phyloP scores from a whole-genome alignment of 2,113 vertebrate genomes.

The Hylia prasina region DNA sequence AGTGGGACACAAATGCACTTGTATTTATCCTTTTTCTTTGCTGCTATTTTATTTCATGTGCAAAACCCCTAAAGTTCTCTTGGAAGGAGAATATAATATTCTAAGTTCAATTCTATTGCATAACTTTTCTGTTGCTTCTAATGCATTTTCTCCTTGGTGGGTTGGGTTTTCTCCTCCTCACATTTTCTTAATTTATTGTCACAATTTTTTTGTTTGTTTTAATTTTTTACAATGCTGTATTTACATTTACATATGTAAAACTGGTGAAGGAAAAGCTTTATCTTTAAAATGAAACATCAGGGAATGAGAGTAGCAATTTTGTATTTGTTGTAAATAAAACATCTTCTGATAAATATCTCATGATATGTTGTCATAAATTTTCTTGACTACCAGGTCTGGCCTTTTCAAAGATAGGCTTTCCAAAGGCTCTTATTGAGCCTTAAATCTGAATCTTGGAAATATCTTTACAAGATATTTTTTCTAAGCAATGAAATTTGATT shows the following conservation, averaged over 20 bases:
- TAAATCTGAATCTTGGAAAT: not conserved
- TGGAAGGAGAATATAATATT: conserved; percentile 41
- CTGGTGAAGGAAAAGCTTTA: conserved; percentile 59
- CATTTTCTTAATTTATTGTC: conserved; percentile 73
- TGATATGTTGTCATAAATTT: not conserved
- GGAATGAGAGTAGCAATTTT: conserved; percentile 50
- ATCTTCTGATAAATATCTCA: conserved; percentile 47
- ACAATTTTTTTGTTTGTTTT: conserved; percentile 19
- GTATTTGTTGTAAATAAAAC: conserved; percentile 71
- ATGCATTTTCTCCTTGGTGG: not conserved
- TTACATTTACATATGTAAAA: conserved; percentile 26
- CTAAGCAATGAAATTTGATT: not conserved
- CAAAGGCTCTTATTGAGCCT: not conserved
- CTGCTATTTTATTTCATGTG: conserved; percentile 71
- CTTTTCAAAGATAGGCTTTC: no score
- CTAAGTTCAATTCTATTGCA: conserved; percentile 54
- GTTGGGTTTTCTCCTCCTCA: not conserved
- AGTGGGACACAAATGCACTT: conserved; percentile 59
- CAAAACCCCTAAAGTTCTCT: not conserved
- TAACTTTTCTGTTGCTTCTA: conserved; percentile 54
- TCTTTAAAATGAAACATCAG: conserved; percentile 60
- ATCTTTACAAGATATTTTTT: not conserved
- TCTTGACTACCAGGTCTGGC: not conserved
- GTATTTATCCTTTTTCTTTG: conserved; percentile 64
- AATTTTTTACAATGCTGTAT: conserved; percentile 37